Evolutionary conservation across 2,113 vertebrate genomes (phyloP).

Genomic region (Petaurus breviceps): DNA sequence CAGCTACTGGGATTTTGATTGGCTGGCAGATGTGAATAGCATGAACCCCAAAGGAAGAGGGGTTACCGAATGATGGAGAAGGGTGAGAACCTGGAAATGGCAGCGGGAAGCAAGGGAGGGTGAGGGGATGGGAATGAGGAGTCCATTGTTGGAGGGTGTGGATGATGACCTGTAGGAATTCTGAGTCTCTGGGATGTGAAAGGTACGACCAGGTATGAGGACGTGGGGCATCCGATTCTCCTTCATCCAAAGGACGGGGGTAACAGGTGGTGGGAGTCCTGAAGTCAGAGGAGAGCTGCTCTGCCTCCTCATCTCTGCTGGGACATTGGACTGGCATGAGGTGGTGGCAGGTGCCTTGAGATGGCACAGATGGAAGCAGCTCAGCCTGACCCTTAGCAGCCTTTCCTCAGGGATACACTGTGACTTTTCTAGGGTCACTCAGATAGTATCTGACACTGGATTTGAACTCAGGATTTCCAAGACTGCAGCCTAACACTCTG

Average conservation of each 20-base stretch:
- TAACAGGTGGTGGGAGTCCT: background rate
- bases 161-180: too few species aligned
- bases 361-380: background rate
- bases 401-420: too few species aligned
- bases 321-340: background rate
- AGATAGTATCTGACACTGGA: background rate
- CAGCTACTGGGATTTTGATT: too few species aligned
- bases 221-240: background rate
- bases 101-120: too few species aligned
- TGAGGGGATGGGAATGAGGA: background rate
- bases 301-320: background rate
- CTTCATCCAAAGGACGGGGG: background rate
- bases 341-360: background rate
- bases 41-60: too few species aligned
- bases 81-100: too few species aligned
- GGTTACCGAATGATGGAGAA: too few species aligned
- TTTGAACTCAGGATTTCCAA: background rate
- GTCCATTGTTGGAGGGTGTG: background rate
- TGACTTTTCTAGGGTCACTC: background rate
- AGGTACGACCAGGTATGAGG: background rate
- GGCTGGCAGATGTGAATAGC: too few species aligned
- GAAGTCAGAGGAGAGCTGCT: background rate
- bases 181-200: background rate
- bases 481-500: background rate
- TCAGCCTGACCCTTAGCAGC: too few species aligned